Evolutionary conservation across 2,888 invertebrate genomes (phyloP), one percentile per base, ranked within the genome.

Genomic region (Cremastinae sp.): DNA sequence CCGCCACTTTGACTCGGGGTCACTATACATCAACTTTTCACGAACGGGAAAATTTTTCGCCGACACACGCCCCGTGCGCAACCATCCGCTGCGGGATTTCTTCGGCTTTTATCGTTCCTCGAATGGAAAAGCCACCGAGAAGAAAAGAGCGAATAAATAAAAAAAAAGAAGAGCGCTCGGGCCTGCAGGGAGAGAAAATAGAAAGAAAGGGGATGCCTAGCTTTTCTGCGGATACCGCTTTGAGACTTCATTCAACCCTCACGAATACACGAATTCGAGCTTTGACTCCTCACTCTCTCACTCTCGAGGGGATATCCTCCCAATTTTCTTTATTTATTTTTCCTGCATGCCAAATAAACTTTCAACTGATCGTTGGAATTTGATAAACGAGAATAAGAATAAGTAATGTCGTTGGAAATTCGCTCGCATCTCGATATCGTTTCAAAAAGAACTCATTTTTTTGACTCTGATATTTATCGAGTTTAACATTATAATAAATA

Each of bases 21-120:
- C 74, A 56, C 74, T n/a, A n/a, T 68, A 45, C 54, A 74, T 74
- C 68, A 74, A 56, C 18, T 68, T 68, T 61, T 18, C 68, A 54
- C 28, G 62, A 68, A 41, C 53, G 16, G 43, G n/a, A 28, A 28
- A 54, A 41, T 16, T 20, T 0, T 43, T 36, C 5, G 7, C 12
- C 36, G 20, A 8, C 22, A 2, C 36, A n/a, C n/a, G 45, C 7
- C 8, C 4, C 1, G 14, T 14, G 8, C 16, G 45, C 16, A 14
- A 12, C 4, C 16, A 45, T 20, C 28, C 10, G 28, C 8, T 14
- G 34, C 43, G 28, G 51, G 51, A 49, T 62, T 68, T 69, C 56
- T 16, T 41, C 28, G 36, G 54, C 18, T 74, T 68, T 69, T 54
- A 62, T 43, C 41, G 47, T 68, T 62, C 34, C 22, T 10, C 14